Evolutionary conservation across 2,113 vertebrate genomes (phyloP).

Genomic region (Zosterops lateralis): DNA sequence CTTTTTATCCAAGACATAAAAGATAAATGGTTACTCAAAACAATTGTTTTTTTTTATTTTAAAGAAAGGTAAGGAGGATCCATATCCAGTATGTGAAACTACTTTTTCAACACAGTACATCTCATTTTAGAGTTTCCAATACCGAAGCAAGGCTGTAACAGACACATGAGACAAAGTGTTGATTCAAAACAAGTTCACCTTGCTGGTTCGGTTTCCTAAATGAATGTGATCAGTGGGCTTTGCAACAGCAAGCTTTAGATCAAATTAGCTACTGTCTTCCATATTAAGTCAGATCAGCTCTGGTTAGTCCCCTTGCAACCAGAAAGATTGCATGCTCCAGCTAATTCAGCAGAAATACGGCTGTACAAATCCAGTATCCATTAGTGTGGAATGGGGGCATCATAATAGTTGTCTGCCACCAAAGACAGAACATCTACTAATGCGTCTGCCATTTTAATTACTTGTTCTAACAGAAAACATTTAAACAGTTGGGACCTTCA

Average conservation of each 20-base stretch:
- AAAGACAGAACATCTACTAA: background rate
- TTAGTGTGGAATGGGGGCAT: background rate
- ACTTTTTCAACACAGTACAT: background rate
- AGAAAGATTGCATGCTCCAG: background rate
- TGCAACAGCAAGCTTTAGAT: background rate
- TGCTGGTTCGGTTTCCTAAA: background rate
- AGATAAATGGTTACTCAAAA: background rate
- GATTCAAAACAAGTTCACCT: background rate
- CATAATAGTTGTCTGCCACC: background rate
- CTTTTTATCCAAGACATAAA: background rate
- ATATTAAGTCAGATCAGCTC: background rate
- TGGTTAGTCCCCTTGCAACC: background rate
- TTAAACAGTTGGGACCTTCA: background rate
- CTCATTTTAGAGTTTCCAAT: background rate
- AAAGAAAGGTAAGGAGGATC: background rate
- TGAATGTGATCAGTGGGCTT: background rate
- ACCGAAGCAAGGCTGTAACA: background rate
- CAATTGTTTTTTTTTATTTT: background rate
- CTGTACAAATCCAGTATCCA: background rate
- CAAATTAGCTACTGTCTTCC: background rate
- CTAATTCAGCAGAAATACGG: background rate
- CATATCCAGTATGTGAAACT: background rate
- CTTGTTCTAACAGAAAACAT: background rate
- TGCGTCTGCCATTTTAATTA: background rate
- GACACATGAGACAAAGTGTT: background rate